A percentile compares a stretch with the other conserved stretches of the same genome.
Conservation (phyloP, 2,797 vertebrate species). For the Numenius phaeopus region DNA sequence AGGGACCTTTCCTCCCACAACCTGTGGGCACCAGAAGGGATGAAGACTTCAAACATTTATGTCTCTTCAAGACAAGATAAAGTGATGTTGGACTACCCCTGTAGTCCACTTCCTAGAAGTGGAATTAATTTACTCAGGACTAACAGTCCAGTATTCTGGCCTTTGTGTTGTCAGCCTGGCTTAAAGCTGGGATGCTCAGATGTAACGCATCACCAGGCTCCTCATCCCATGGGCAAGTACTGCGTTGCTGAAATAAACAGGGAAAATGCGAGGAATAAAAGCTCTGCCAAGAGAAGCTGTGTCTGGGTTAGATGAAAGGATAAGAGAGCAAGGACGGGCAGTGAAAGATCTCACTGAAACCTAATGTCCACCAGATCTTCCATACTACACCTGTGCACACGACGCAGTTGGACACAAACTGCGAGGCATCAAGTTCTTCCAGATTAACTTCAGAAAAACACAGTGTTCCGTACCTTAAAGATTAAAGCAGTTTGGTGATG, state of each 20-base stretch:
- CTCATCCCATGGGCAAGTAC: background rate
- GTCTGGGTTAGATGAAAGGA: background rate
- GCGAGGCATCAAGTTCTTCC: fast-evolving
- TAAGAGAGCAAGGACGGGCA: background rate
- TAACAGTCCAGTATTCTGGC: background rate
- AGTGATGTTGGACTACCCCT: background rate
- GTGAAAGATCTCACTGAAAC: background rate
- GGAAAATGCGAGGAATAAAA: background rate
- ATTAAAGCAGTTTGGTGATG: slow-evolving; percentile 21
- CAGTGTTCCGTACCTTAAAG: background rate
- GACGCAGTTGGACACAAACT: background rate
- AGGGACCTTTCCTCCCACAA: background rate
- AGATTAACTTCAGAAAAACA: slow-evolving; percentile 4
- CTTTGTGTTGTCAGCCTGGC: background rate
- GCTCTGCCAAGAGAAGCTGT: background rate
- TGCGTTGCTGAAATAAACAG: background rate
- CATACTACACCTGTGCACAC: background rate
- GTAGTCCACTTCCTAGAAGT: background rate
- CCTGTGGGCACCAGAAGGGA: background rate
- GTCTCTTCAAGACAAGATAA: background rate
- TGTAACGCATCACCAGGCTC: background rate
- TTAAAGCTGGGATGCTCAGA: background rate
- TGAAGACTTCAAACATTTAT: background rate
- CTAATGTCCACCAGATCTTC: background rate
- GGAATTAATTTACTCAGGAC: background rate